A percentile compares a stretch with the other conserved stretches of the same genome.
Evolutionary conservation across 2,113 vertebrate species (phyloP).

Genomic region (Thunnus maccoyii): DNA sequence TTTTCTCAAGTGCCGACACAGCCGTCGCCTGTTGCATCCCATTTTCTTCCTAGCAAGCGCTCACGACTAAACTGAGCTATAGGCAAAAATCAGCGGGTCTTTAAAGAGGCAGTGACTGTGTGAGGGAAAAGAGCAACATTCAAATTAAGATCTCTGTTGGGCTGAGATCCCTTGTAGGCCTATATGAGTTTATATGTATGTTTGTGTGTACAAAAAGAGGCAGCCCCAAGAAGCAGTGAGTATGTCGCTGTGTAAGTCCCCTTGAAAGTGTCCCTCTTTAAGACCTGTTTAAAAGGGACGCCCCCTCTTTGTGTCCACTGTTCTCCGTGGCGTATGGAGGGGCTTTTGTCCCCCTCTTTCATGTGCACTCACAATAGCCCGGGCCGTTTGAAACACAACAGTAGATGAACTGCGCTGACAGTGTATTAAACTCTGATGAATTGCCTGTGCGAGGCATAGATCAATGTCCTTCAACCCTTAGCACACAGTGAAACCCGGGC

Average conservation of each 20-base stretch:
- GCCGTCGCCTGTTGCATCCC: conserved; percentile 57
- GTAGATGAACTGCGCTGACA: conserved; percentile 89
- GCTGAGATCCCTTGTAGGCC: conserved; percentile 75
- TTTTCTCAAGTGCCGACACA: conserved; percentile 4
- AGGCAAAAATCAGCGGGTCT: conserved; percentile 29
- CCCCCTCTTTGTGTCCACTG: conserved; percentile 86
- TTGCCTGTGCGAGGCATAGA: conserved; percentile 86
- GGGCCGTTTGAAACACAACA: conserved; percentile 86
- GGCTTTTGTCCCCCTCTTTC: conserved; percentile 85
- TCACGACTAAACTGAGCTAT: conserved; percentile 37
- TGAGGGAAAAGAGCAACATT: conserved; percentile 63
- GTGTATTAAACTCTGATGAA: conserved; percentile 90
- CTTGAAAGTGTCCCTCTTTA: conserved; percentile 85
- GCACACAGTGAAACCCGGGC: conserved; percentile 79
- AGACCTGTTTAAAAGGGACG: conserved; percentile 88
- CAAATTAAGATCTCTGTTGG: conserved; percentile 76
- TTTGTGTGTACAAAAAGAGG: conserved; percentile 81
- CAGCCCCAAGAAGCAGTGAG: conserved; percentile 78
- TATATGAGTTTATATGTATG: conserved; percentile 79
- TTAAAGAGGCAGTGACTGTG: conserved; percentile 34
- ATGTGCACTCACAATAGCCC: conserved; percentile 84
- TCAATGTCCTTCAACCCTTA: conserved; percentile 87
- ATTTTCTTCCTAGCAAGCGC: conserved; percentile 26
- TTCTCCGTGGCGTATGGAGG: conserved; percentile 85
- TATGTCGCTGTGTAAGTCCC: conserved; percentile 82